Conservation (phyloP, 1,140 invertebrate genomes). For the Ruditapes philippinarum region DNA sequence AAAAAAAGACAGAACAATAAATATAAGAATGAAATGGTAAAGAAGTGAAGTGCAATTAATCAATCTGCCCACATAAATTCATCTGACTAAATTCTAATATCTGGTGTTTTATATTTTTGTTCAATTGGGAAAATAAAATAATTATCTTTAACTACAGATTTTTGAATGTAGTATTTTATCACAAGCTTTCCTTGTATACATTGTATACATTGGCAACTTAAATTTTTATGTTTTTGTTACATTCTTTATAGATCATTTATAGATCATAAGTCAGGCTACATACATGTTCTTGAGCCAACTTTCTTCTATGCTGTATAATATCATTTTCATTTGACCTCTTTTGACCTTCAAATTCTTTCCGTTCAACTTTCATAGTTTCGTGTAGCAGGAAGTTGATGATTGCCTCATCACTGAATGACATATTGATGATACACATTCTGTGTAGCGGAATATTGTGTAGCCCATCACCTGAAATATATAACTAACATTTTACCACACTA, state of each 20-base stretch:
- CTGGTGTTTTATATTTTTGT: not conserved
- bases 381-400: constrained; percentile 82
- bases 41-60: too few relatives aligned
- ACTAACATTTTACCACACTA: too few relatives aligned
- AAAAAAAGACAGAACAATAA: not conserved
- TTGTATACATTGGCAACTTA: too few relatives aligned
- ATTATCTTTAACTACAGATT: too few relatives aligned
- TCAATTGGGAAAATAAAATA: not conserved
- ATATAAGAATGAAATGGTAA: too few relatives aligned
- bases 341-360: constrained; percentile 85
- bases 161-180: too few relatives aligned
- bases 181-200: too few relatives aligned
- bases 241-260: too few relatives aligned
- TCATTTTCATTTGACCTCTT: constrained; percentile 84
- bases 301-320: constrained; percentile 82
- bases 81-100: too few relatives aligned
- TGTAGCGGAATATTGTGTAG: constrained; percentile 80
- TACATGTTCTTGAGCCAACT: constrained; percentile 83
- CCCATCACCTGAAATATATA: constrained; percentile 83
- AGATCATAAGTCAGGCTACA: too few relatives aligned
- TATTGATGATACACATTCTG: constrained; percentile 84
- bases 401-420: constrained; percentile 84
- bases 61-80: too few relatives aligned
- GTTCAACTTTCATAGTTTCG: constrained; percentile 84
- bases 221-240: too few relatives aligned